phyloP scores from a whole-genome alignment of 2,888 invertebrate genomes.

The Acrobasis repandana region DNA sequence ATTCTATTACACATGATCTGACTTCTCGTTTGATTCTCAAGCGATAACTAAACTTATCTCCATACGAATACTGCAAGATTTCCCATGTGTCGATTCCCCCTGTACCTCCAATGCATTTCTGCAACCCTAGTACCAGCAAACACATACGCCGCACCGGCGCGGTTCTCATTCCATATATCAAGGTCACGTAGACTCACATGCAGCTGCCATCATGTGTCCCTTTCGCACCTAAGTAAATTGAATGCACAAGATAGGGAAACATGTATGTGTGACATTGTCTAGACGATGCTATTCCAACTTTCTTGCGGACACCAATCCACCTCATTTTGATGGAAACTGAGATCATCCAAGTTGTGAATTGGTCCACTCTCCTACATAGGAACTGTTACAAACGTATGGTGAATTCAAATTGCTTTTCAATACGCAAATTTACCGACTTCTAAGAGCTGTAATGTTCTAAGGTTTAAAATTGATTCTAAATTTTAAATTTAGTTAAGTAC shows the following conservation, averaged over 20 bases:
- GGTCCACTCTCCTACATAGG: conserved; percentile 11
- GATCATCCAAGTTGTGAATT: conserved; percentile 24
- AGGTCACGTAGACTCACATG: conserved; percentile 68
- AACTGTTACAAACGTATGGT: conserved; percentile 13
- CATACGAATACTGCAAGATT: conserved; percentile 32
- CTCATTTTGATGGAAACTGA: conserved; percentile 48
- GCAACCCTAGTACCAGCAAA: conserved; percentile 65
- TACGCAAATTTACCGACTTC: too few species aligned
- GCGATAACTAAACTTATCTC: conserved; percentile 31
- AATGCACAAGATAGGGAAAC: conserved; percentile 45
- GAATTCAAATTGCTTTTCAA: background rate
- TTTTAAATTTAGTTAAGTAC: too few species aligned
- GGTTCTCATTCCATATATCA: conserved; percentile 69
- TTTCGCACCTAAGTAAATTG: conserved; percentile 42
- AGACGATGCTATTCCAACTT: conserved; percentile 61
- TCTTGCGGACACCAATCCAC: conserved; percentile 57
- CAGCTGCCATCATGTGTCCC: conserved; percentile 50
- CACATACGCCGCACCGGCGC: conserved; percentile 65
- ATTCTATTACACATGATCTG: conserved; percentile 27
- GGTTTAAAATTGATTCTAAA: too few species aligned
- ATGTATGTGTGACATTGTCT: conserved; percentile 49
- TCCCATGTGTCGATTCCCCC: conserved; percentile 26
- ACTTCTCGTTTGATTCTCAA: conserved; percentile 32
- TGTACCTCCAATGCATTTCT: conserved; percentile 51
- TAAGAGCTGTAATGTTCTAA: too few species aligned